These are phyloP conservation scores for Microctenopoma steveboyesi DNA, from an alignment of 2,797 vertebrate species.

Conservation along the genomic window DNA sequence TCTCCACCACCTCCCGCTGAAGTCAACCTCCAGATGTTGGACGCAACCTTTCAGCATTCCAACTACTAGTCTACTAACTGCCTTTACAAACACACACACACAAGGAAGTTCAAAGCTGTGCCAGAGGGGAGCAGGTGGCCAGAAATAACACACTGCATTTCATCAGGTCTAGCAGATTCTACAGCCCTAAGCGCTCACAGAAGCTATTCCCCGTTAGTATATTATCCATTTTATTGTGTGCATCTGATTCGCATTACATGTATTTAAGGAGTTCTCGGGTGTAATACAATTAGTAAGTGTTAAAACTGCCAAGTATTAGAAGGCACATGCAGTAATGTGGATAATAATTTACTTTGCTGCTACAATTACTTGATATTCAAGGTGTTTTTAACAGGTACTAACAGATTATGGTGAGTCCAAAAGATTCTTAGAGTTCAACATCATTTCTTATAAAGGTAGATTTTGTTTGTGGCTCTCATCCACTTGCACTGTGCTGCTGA, in stretches of 20 bases:
- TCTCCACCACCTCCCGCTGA: conserved; percentile 36
- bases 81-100: conserved; percentile 58
- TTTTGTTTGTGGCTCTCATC: too few relatives aligned
- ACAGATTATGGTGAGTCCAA: too few relatives aligned
- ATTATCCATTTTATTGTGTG: background rate
- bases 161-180: conserved; percentile 23
- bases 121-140: conserved; percentile 69
- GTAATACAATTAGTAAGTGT: too few relatives aligned
- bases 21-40: conserved; percentile 74
- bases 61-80: conserved; percentile 49
- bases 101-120: conserved; percentile 58
- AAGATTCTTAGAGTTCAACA: too few relatives aligned
- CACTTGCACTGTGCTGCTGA: background rate
- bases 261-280: too few relatives aligned
- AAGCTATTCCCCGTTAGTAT: background rate
- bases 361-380: too few relatives aligned
- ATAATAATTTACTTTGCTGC: too few relatives aligned
- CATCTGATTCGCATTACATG: too few relatives aligned
- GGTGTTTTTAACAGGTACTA: too few relatives aligned
- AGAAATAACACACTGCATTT: conserved; percentile 55
- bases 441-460: too few relatives aligned
- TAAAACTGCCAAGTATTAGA: too few relatives aligned
- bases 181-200: conserved; percentile 23
- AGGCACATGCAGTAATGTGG: too few relatives aligned
- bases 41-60: conserved; percentile 68